These are phyloP conservation scores for Gymnogyps californianus DNA, from an alignment of 2,113 vertebrate genomes.

Conservation along the genomic window DNA sequence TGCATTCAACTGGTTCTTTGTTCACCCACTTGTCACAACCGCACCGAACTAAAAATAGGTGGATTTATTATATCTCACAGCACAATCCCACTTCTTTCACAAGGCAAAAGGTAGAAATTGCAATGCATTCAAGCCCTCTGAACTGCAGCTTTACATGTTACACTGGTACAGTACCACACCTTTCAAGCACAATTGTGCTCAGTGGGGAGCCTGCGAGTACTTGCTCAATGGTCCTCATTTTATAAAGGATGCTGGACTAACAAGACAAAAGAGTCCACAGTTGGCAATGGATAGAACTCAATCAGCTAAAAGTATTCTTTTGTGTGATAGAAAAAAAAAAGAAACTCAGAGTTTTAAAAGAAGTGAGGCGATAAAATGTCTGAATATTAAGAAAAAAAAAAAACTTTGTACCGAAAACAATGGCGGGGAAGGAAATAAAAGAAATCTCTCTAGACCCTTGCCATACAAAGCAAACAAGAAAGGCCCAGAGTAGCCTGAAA, in stretches of 20 bases:
- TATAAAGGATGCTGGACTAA: conserved; percentile 56
- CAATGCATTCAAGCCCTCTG: conserved; percentile 54
- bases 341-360: conserved; percentile 45
- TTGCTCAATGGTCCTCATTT: conserved; percentile 55
- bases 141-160: conserved; percentile 49
- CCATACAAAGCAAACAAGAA: conserved; percentile 58
- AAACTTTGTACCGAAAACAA: conserved; percentile 55
- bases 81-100: conserved; percentile 61
- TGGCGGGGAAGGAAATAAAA: conserved; percentile 44
- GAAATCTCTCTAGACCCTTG: conserved; percentile 59
- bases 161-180: conserved; percentile 68
- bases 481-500: conserved; percentile 59
- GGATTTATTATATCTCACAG: conserved; percentile 68
- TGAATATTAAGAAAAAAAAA: conserved; percentile 63
- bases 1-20: conserved; percentile 65
- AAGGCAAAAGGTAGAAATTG: conserved; percentile 63
- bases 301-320: conserved; percentile 67
- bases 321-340: neutral
- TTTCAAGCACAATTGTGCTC: conserved; percentile 61
- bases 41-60: conserved; percentile 58
- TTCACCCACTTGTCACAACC: conserved; percentile 60
- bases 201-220: conserved; percentile 54
- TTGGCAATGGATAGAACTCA: conserved; percentile 65
- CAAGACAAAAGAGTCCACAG: conserved; percentile 61
- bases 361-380: conserved; percentile 60